phyloP scores from a whole-genome alignment of 2,113 vertebrate species.

The Gallinago media region DNA sequence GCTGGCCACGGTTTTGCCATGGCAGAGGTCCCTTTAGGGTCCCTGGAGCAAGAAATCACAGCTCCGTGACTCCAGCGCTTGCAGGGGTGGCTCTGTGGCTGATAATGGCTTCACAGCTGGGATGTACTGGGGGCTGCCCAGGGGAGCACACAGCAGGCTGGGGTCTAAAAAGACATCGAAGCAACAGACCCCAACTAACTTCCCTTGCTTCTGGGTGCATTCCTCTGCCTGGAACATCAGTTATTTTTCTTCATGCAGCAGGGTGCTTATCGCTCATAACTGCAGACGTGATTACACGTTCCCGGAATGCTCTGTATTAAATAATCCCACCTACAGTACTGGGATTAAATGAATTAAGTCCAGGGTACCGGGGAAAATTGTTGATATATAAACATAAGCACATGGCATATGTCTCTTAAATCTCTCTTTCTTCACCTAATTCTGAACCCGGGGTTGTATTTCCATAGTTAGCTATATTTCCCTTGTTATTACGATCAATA shows the following conservation, averaged over 20 bases:
- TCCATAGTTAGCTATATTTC: neutral
- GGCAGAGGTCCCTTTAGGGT: neutral
- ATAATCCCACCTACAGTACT: neutral
- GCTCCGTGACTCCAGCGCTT: neutral
- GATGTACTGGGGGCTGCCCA: neutral
- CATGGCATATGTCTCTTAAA: neutral
- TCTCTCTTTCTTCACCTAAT: neutral
- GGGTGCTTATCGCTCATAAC: rapidly evolving
- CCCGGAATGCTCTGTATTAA: neutral
- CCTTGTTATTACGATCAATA: neutral
- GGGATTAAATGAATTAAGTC: slow-evolving; percentile 42
- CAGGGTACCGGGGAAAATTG: neutral
- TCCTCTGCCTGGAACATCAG: neutral
- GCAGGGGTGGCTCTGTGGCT: neutral
- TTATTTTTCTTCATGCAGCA: neutral
- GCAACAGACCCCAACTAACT: neutral
- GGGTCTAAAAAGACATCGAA: neutral
- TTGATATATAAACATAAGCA: neutral
- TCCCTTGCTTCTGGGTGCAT: neutral
- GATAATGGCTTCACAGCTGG: neutral
- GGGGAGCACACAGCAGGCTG: rapidly evolving
- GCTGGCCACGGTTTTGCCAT: neutral
- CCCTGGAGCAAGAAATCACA: neutral
- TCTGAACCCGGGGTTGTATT: neutral
- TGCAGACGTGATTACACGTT: neutral